These are phyloP conservation scores for Scomberomorus guttatus DNA, from an alignment of 2,797 vertebrate species.

Conservation along the genomic window DNA sequence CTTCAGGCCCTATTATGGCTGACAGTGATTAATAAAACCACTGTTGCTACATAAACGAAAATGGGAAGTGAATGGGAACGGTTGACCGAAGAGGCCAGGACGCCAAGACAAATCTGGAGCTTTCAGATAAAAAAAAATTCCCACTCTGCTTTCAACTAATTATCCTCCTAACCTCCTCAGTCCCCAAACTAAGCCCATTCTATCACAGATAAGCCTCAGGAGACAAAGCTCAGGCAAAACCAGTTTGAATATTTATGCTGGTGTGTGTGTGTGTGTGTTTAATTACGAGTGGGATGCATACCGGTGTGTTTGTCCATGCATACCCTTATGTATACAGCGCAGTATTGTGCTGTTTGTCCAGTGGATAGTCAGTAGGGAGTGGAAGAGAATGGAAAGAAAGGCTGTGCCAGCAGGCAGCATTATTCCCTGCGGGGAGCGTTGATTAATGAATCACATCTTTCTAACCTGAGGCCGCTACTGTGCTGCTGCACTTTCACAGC, in stretches of 20 bases:
- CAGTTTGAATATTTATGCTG: conserved; percentile 77
- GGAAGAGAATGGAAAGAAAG: conserved; percentile 49
- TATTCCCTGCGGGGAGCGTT: conserved; percentile 72
- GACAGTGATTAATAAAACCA: conserved; percentile 83
- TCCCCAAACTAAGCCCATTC: conserved; percentile 73
- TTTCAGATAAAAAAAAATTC: conserved; percentile 79
- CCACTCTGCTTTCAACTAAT: conserved; percentile 80
- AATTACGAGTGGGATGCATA: conserved; percentile 60
- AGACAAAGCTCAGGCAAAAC: conserved; percentile 73
- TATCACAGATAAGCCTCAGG: conserved; percentile 75
- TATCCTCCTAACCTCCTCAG: conserved; percentile 69
- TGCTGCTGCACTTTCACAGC: conserved; percentile 71
- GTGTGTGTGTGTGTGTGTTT: conserved; percentile 46
- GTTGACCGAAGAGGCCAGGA: conserved; percentile 63
- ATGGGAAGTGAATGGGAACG: conserved; percentile 68
- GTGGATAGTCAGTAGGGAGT: conserved; percentile 58
- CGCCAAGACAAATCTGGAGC: conserved; percentile 76
- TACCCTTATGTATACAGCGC: conserved; percentile 45
- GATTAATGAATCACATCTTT: conserved; percentile 86
- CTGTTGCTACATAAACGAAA: conserved; percentile 57
- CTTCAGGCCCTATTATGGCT: conserved; percentile 72
- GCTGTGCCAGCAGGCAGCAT: conserved; percentile 66
- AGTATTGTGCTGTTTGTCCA: conserved; percentile 75
- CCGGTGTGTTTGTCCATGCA: conserved; percentile 47
- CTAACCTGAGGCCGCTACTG: conserved; percentile 72